Percentiles rank a stretch among this genome's conserved stretches.
phyloP scores from a whole-genome alignment of 2,888 invertebrate genomes.

The Coremacera marginata region DNA sequence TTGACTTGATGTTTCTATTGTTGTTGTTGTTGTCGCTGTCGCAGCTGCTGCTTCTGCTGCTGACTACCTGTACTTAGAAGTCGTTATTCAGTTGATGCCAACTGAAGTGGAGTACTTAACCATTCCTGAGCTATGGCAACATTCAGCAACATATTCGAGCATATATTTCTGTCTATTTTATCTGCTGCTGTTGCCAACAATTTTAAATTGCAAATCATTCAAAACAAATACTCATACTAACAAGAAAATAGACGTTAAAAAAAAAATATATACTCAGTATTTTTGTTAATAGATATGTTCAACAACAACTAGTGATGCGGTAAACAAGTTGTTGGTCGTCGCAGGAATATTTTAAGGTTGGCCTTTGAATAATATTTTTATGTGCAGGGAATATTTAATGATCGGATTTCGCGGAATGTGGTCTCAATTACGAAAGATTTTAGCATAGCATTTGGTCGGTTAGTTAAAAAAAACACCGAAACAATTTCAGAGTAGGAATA shows the following conservation, averaged over 20 bases:
- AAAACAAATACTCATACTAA: neutral
- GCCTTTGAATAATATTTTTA: neutral
- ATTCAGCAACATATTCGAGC: neutral
- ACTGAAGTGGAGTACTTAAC: conserved; percentile 6
- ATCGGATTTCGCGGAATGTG: too few species aligned
- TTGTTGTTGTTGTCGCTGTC: conserved; percentile 37
- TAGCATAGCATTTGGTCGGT: neutral
- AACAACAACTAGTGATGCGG: conserved; percentile 15
- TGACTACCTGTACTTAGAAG: conserved; percentile 47
- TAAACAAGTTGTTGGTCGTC: conserved; percentile 9
- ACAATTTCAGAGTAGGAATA: neutral
- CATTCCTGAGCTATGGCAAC: neutral
- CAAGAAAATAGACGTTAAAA: too few species aligned
- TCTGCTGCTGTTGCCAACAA: neutral
- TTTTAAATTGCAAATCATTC: conserved; percentile 50
- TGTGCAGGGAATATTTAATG: neutral
- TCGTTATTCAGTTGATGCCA: conserved; percentile 29
- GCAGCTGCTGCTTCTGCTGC: conserved; percentile 46
- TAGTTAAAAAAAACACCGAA: neutral
- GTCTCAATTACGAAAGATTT: neutral
- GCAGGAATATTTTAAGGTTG: conserved; percentile 6
- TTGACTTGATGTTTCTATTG: neutral
- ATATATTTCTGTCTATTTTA: neutral
- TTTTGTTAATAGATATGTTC: conserved; percentile 32
- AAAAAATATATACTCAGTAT: neutral